Base-by-base conservation (phyloP, 2,888 invertebrate species). In the Euplexia lucipara region DNA sequence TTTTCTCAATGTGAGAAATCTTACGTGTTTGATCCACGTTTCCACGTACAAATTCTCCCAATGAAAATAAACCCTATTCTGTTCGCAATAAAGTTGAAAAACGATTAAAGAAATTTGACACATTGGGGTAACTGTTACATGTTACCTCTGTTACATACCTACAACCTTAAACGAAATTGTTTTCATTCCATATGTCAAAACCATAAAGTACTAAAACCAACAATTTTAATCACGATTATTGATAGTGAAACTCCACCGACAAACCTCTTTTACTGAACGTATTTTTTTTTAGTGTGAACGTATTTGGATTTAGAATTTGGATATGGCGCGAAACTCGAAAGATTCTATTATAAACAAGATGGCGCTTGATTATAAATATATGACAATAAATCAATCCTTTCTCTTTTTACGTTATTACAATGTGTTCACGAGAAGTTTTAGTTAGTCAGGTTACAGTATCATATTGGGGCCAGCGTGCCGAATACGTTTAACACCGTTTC, bases 301-400 rank as follows among this genome's bases (percentile, higher is more conserved):
- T 30, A 42, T 66, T 79, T 35, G 37, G 70, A 63, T 64, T 44
- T 52, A 32, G 48, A 76, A 65, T 63, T 44, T 34, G 41, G 10
- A 42, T 59, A 53, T 51, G 49, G 62, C 64, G 65, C 60, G 53
- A 67, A 70, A 61, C 64, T 62, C 60, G 53, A 67, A 70, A 61
- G 35, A 69, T 57, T 49, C 44, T 20, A 2, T n/a, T n/a, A n/a
- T 14, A 41, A 32, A 48, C 62, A 79, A 75, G 62, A 78, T 81
- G 72, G 63, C 61, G 53, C 54, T 65, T 52, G 47, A 59, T 62
- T 66, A 57, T 32, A 56, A 70, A 70, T 61, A 70, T 61, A 69
- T 60, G 56, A 62, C 67, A 70, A 70, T 77, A 80, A 72, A 77
- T 78, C 82, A 82, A 72, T 80, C 70, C 80, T 82, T 82, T 80